Percentiles rank a stretch among this genome's conserved stretches.
Conservation (phyloP, 2,113 vertebrate species). For the Mellivora capensis region DNA sequence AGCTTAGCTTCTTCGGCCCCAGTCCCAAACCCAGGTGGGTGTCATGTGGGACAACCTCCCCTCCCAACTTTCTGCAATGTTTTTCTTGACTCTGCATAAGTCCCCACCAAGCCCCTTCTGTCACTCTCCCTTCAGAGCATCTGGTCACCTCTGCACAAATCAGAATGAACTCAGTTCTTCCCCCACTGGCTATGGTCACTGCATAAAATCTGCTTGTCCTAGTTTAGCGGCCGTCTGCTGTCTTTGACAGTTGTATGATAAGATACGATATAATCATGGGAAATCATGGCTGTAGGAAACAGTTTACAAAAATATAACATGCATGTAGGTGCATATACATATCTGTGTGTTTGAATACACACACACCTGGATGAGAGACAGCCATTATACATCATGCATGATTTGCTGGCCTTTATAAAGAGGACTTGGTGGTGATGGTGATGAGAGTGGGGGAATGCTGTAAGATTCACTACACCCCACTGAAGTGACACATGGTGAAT, state of each 20-base stretch:
- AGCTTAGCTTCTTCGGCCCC: not conserved
- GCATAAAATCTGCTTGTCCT: not conserved
- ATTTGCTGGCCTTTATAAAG: not conserved
- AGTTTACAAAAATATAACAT: not conserved
- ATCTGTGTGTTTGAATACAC: no score
- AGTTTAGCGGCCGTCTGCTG: not conserved
- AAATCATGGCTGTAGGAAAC: not conserved
- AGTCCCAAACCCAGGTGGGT: not conserved
- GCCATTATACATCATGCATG: fast-evolving
- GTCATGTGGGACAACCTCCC: not conserved
- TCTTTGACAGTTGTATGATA: not conserved
- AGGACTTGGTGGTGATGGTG: no score
- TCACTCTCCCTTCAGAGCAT: not conserved
- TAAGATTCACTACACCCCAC: not conserved
- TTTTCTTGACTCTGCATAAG: not conserved
- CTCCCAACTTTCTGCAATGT: not conserved
- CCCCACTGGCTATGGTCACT: not conserved
- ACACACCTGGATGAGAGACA: not conserved
- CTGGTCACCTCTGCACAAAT: not conserved
- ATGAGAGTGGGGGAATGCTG: fast-evolving
- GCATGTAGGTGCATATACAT: not conserved
- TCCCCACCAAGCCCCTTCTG: not conserved
- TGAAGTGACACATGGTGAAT: not conserved
- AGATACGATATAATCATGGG: not conserved
- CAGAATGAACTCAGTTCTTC: not conserved